phyloP scores from a whole-genome alignment of 2,797 vertebrate species.

The Enteromius anoplus region DNA sequence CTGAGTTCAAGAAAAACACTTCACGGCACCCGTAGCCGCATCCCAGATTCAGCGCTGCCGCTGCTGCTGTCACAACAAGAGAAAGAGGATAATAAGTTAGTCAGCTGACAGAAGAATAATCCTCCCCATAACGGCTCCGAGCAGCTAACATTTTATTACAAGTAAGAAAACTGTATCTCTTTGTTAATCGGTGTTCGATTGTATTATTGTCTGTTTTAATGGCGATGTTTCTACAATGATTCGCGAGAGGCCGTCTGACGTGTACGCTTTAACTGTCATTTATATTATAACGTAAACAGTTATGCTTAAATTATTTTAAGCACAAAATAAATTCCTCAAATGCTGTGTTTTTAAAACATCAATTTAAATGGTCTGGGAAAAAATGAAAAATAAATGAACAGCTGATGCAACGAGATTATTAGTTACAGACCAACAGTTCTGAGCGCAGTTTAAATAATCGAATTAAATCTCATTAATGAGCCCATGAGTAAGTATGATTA shows the following conservation, averaged over 20 bases:
- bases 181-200: neutral
- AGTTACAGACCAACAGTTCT: neutral
- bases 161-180: constrained; percentile 18
- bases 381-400: neutral
- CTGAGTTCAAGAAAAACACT: constrained; percentile 15
- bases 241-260: constrained; percentile 20
- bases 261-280: constrained; percentile 13
- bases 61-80: constrained; percentile 45
- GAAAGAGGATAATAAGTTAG: constrained; percentile 42
- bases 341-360: neutral
- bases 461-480: neutral
- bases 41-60: constrained; percentile 32
- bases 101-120: constrained; percentile 24
- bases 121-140: neutral
- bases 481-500: neutral
- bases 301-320: neutral
- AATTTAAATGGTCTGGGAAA: neutral
- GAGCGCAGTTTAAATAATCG: neutral
- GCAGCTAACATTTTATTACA: neutral
- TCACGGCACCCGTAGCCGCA: constrained; percentile 47
- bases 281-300: neutral
- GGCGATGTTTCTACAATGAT: constrained; percentile 2
- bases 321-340: neutral
- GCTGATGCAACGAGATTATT: neutral
- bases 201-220: neutral